Conservation (phyloP, 1,140 invertebrate species). For the Drosophila auraria region DNA sequence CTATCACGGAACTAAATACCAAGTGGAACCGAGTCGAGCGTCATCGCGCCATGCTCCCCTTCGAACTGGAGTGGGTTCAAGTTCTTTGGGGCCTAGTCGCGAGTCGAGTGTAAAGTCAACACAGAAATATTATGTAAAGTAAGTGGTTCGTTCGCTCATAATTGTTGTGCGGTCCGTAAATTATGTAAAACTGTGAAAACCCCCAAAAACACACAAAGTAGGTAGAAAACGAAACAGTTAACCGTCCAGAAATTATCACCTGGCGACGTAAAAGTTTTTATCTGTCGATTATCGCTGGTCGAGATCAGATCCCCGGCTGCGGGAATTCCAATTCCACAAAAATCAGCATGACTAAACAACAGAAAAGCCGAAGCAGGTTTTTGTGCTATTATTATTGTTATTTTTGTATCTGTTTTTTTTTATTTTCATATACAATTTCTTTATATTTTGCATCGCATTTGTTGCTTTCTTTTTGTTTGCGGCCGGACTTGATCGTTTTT, state of each 20-base stretch:
- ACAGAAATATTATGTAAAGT: conserved; percentile 65
- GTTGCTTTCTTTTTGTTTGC: conserved; percentile 64
- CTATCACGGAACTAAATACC: conserved; percentile 74
- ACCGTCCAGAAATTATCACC: conserved; percentile 57
- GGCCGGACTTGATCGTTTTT: not conserved
- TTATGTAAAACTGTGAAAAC: conserved; percentile 62
- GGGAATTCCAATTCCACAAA: conserved; percentile 76
- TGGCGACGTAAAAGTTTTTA: conserved; percentile 72
- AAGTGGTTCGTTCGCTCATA: conserved; percentile 33
- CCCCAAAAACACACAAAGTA: not conserved
- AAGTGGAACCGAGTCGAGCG: conserved; percentile 41
- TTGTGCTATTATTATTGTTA: conserved; percentile 49
- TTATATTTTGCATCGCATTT: conserved; percentile 53
- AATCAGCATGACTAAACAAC: conserved; percentile 77
- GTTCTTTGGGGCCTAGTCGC: conserved; percentile 36
- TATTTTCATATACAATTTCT: conserved; percentile 59
- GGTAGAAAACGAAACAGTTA: conserved; percentile 41
- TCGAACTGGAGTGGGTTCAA: conserved; percentile 55
- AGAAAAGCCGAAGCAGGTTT: conserved; percentile 56
- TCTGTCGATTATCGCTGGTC: conserved; percentile 57
- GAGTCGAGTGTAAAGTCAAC: conserved; percentile 61
- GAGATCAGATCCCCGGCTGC: conserved; percentile 43
- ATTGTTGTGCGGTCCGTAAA: conserved; percentile 22
- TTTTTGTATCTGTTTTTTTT: conserved; percentile 41
- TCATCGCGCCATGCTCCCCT: conserved; percentile 56